A percentile compares a stretch with the other conserved stretches of the same genome.
phyloP scores from a whole-genome alignment of 1,140 invertebrate genomes.

The Drosophila nebulosa region DNA sequence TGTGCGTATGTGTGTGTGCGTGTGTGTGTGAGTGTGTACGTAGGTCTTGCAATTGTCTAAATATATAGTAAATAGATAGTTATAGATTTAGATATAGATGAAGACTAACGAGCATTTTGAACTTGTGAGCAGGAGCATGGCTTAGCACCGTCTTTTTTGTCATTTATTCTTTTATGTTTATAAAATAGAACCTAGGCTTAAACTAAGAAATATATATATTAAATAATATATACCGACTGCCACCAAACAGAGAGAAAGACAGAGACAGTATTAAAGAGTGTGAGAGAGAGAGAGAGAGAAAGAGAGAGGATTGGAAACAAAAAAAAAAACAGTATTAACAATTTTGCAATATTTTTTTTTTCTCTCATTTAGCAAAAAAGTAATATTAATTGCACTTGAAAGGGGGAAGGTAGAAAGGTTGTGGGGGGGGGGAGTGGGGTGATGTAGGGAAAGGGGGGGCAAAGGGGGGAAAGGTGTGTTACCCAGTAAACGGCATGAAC shows the following conservation, averaged over 20 bases:
- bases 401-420: no score
- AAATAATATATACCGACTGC: slow-evolving; percentile 39
- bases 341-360: no score
- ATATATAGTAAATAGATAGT: not conserved
- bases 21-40: slow-evolving; percentile 8
- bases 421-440: not conserved
- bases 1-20: slow-evolving; percentile 10
- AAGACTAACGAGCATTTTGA: slow-evolving; percentile 13
- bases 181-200: slow-evolving; percentile 65
- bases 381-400: not conserved
- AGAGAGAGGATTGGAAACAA: not conserved
- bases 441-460: not conserved
- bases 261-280: no score
- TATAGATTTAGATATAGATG: not conserved
- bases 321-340: not conserved
- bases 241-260: slow-evolving; percentile 47
- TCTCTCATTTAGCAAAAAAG: no score
- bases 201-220: slow-evolving; percentile 44
- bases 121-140: slow-evolving; percentile 33
- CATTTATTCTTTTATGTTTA: not conserved
- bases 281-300: not conserved
- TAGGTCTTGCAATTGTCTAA: slow-evolving; percentile 5
- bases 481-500: slow-evolving; percentile 63
- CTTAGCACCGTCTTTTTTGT: slow-evolving; percentile 55
- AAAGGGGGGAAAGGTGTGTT: not conserved